Evolutionary conservation across 2,113 vertebrate genomes (phyloP).

Genomic region (Passer montanus): DNA sequence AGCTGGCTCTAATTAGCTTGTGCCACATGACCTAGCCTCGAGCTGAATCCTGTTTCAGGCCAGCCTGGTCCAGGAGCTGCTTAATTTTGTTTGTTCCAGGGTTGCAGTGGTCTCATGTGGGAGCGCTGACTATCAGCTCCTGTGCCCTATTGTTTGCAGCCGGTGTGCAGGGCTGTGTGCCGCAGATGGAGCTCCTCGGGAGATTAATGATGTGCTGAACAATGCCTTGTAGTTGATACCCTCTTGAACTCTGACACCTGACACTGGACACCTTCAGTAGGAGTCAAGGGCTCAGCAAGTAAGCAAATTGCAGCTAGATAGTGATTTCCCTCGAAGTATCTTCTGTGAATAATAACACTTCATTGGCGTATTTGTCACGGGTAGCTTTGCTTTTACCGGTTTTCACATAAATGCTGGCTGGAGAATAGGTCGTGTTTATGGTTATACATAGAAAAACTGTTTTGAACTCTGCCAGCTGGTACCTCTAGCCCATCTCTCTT

Average conservation of each 20-base stretch:
- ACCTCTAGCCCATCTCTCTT: neutral
- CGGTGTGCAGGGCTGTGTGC: neutral
- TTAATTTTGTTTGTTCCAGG: neutral
- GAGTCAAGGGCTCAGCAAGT: constrained; percentile 9
- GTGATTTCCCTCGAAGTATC: neutral
- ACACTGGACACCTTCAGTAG: constrained; percentile 11
- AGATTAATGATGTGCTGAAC: constrained; percentile 55
- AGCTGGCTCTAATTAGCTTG: neutral
- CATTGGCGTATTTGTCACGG: neutral
- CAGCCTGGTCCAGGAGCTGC: neutral
- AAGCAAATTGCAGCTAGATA: neutral
- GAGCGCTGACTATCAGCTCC: neutral
- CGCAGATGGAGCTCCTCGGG: neutral
- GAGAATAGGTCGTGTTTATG: neutral
- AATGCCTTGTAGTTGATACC: constrained; percentile 17
- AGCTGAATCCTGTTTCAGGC: neutral
- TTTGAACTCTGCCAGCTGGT: neutral
- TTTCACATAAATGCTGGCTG: neutral
- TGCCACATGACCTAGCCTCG: neutral
- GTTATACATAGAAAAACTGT: neutral
- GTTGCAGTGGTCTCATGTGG: neutral
- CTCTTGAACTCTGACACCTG: constrained; percentile 57
- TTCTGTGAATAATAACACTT: neutral
- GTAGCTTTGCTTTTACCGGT: neutral
- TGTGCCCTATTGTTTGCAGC: neutral